phyloP scores from a whole-genome alignment of 1,140 invertebrate species.

The Carcinoscorpius rotundicauda region DNA sequence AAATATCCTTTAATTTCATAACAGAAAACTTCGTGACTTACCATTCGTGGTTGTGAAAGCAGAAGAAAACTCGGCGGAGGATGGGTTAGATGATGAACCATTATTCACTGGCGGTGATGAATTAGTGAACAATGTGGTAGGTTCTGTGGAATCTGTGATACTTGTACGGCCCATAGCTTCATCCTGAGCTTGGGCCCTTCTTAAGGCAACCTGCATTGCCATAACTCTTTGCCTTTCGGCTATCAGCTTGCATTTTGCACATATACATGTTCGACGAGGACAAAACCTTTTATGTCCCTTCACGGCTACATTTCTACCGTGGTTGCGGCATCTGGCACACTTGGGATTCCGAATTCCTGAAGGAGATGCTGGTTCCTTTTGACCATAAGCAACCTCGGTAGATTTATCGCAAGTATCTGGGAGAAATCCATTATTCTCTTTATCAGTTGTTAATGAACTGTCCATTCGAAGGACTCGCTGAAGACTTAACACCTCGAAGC shows the following conservation, averaged over 20 bases:
- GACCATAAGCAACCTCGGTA: too few species aligned
- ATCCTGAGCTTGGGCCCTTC: slow-evolving; percentile 59
- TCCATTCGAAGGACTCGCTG: too few species aligned
- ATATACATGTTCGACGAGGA: slow-evolving; percentile 60
- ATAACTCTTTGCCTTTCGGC: slow-evolving; percentile 63
- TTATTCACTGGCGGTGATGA: neutral
- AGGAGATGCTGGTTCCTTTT: too few species aligned
- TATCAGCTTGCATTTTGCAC: slow-evolving; percentile 67
- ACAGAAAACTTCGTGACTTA: neutral
- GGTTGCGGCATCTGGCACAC: slow-evolving; percentile 75
- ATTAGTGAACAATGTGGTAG: neutral
- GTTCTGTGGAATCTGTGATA: neutral
- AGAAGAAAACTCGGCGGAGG: neutral
- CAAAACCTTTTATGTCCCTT: slow-evolving; percentile 87
- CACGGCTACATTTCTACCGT: slow-evolving; percentile 63
- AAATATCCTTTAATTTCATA: too few species aligned
- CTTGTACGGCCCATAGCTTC: slow-evolving; percentile 33
- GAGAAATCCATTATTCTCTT: too few species aligned
- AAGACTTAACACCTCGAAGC: too few species aligned
- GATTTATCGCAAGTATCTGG: too few species aligned
- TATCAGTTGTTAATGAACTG: too few species aligned
- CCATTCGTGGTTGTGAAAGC: neutral
- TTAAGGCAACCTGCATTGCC: slow-evolving; percentile 58
- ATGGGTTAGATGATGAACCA: neutral
- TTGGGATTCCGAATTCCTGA: slow-evolving; percentile 40